These are phyloP conservation scores for Mastacembelus armatus DNA, from an alignment of 2,797 vertebrate genomes.

Conservation along the genomic window DNA sequence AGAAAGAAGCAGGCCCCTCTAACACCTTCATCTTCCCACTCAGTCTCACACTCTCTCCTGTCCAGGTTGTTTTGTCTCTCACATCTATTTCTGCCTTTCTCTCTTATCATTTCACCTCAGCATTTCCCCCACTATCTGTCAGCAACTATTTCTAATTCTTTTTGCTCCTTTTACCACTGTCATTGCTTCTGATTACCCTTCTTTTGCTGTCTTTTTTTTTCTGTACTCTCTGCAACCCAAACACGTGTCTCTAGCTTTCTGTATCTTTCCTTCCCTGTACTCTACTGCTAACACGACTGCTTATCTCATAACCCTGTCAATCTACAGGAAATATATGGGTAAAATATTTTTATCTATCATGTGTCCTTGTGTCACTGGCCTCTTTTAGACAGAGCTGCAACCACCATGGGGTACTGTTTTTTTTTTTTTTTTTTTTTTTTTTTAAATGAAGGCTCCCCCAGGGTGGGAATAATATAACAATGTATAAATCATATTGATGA, in stretches of 20 bases:
- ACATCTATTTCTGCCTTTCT: slow-evolving; percentile 15
- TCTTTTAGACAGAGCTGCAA: slow-evolving; percentile 58
- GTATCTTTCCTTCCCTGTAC: slow-evolving; percentile 9
- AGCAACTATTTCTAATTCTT: slow-evolving; percentile 38
- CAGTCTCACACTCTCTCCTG: slow-evolving; percentile 10
- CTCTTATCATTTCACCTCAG: slow-evolving; percentile 17
- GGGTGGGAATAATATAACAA: slow-evolving; percentile 65
- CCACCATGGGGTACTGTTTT: slow-evolving; percentile 65
- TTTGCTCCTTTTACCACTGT: slow-evolving; percentile 1
- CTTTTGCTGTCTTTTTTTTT: not conserved
- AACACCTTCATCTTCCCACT: slow-evolving; percentile 26
- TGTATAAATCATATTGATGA: slow-evolving; percentile 51
- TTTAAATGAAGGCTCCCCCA: no score
- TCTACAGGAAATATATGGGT: slow-evolving; percentile 65
- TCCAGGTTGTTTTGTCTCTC: slow-evolving; percentile 36
- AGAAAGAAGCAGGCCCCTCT: slow-evolving; percentile 17
- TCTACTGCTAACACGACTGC: slow-evolving; percentile 53
- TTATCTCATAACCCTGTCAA: slow-evolving; percentile 64
- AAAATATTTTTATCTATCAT: slow-evolving; percentile 74
- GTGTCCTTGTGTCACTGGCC: slow-evolving; percentile 72
- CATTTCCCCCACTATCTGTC: slow-evolving; percentile 27
- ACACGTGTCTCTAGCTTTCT: slow-evolving; percentile 7
- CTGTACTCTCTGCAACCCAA: slow-evolving; percentile 1
- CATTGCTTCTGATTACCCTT: slow-evolving; percentile 27
- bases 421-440: no score